Evolutionary conservation across 2,113 vertebrate genomes (phyloP), one percentile per base, ranked within the genome.

Genomic region (Hemibagrus wyckioides): DNA sequence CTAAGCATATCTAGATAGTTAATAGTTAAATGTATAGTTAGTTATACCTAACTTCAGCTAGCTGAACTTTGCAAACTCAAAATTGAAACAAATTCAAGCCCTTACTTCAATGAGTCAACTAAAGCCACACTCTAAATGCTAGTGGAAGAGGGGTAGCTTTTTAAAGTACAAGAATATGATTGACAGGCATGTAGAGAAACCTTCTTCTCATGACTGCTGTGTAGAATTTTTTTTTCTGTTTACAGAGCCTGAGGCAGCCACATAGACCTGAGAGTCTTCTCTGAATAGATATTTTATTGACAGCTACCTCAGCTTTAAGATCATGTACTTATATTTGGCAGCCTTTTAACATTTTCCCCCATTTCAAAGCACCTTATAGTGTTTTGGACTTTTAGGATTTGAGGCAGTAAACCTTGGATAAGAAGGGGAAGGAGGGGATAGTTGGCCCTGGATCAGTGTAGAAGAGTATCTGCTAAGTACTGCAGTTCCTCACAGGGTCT

Each of bases 171-270:
- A 54, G 8, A 33, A 77, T 52, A 50, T 80, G 14, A 80, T 21
- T 36, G 48, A 79, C 75, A 52, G n/a, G 50, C 30, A 56, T 56
- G n/a, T 33, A 33, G 19, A 30, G 17, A 54, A 11, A 30, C n/a
- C 28, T 52, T 56, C n/a, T 80, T 56, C 14, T 52, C 48, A 56
- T 36, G 7, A 56, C 36, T 80, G 50, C 23, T 56, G 30, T 23
- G 15, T 8, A 48, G 44, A 54, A 33, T 15, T 23, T 56, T 33
- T n/a, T 56, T 7, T 56, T 19, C 77, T 80, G 50, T 36, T 80
- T 80, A 56, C 50, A 80, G n/a, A 54, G 76, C 3, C 76, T 11
- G n/a, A 54, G n/a, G 76, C 76, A 79, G 50, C 77, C 77, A 80
- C 30, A 36, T 36, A 54, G 50, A 54, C 76, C 76, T 21, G n/a